Evolutionary conservation across 1,140 invertebrate genomes (phyloP), one percentile per base, ranked within the genome.

Genomic region (Pogonomyrmex barbatus): DNA sequence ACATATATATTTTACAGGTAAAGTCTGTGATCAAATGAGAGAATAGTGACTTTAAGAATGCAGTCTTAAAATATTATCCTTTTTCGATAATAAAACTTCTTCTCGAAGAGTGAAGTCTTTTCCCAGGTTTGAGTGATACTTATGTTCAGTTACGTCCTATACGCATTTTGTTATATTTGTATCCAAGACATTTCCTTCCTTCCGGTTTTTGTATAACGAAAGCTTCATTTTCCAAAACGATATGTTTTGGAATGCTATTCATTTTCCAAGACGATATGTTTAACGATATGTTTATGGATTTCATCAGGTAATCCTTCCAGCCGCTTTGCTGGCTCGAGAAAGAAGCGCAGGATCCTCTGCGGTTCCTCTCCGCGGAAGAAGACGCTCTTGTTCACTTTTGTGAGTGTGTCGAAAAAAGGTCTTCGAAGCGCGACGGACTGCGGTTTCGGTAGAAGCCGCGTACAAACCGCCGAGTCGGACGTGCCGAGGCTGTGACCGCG

Each of bases 401-500:
- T 63, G 73, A 63, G 39, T 33, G 65, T 42, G 65, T 42, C 67
- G 83, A 90, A 82, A 73, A 82, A 84, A 79, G 85, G 60, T 89
- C 47, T 56, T 47, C 50, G 58, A 62, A 62, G 52, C 67, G 52
- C 77, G 50, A 54, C 67, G 68, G 77, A 58, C 81, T 45, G 60
- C 63, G 62, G 52, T 52, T 86, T 78, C 42, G 70, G 78, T 83
- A 54, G 60, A 14, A 78, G 79, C 50, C 85, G 76, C 65, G 47
- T 73, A 24, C 52, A 65, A 63, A 76, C 60, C 70, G 85, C 82
- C 77, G 89, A 90, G 89, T 88, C 91, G 93, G 94, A 94, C 93
- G 94, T 92, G 94, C 92, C 94, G 94, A 94, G 94, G 94, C 94
- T 95, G 92, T 94, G 94, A 94, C 94, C 94, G 94, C 94, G 94